Evolutionary conservation across 2,888 invertebrate genomes (phyloP).

Genomic region (Agrotis ipsilon): DNA sequence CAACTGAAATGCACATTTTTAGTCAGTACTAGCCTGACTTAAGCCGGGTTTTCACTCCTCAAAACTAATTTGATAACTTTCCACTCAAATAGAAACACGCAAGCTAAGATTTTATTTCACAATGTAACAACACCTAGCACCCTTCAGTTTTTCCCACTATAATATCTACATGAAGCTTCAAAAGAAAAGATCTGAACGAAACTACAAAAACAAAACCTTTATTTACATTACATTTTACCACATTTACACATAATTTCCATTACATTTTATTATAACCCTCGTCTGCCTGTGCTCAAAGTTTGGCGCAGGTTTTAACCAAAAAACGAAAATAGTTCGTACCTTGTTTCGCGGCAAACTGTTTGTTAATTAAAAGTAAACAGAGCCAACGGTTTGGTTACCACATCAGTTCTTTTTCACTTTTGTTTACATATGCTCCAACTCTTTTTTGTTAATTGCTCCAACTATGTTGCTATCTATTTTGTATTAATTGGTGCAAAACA

Average conservation of each 20-base stretch:
- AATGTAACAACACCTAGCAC: neutral
- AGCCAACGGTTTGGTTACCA: constrained; percentile 46
- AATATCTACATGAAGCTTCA: no score
- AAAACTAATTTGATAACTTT: no score
- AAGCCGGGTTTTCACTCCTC: no score
- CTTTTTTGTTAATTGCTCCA: constrained; percentile 48
- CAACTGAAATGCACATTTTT: no score
- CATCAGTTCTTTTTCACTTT: constrained; percentile 42
- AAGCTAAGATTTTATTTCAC: neutral
- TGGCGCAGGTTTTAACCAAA: constrained; percentile 24
- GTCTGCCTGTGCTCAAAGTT: neutral
- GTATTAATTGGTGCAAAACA: neutral
- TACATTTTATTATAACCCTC: constrained; percentile 18
- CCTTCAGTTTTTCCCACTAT: neutral
- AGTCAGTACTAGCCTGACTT: no score
- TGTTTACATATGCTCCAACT: constrained; percentile 18
- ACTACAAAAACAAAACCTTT: neutral
- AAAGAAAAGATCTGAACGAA: no score
- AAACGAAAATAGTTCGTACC: constrained; percentile 41
- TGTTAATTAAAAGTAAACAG: constrained; percentile 65
- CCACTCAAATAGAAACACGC: no score
- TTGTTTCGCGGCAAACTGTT: constrained; percentile 45
- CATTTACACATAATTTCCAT: neutral
- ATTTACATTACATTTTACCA: neutral
- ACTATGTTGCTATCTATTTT: constrained; percentile 23